These are phyloP conservation scores for Odontomachus brunneus DNA, from an alignment of 1,140 invertebrate genomes.

Conservation along the genomic window DNA sequence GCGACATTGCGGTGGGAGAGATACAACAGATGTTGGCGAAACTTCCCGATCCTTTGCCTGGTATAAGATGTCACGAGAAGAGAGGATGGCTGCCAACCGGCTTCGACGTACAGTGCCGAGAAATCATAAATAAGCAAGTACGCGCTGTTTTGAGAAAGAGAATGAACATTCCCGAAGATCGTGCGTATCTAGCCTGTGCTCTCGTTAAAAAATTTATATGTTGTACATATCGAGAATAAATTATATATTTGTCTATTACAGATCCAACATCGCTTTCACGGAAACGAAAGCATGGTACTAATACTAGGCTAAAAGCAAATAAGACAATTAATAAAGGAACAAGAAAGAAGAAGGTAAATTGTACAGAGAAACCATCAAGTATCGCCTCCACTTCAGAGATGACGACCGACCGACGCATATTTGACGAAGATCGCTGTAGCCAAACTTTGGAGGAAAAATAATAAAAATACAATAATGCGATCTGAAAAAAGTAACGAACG, in stretches of 20 bases:
- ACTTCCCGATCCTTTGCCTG: slow-evolving; percentile 88
- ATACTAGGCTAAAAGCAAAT: slow-evolving; percentile 47
- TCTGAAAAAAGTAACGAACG: neutral
- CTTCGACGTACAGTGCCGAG: slow-evolving; percentile 89
- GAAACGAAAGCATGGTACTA: slow-evolving; percentile 56
- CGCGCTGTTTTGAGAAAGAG: slow-evolving; percentile 86
- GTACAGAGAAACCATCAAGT: slow-evolving; percentile 11
- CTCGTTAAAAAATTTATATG: neutral
- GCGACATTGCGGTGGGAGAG: slow-evolving; percentile 93
- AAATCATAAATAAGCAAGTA: slow-evolving; percentile 89
- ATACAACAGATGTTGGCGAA: slow-evolving; percentile 92
- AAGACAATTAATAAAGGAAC: slow-evolving; percentile 45
- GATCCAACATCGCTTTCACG: slow-evolving; percentile 69
- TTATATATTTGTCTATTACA: slow-evolving; percentile 52
- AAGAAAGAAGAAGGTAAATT: slow-evolving; percentile 16
- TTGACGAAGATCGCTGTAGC: neutral
- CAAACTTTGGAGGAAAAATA: neutral
- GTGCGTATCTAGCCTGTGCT: slow-evolving; percentile 69
- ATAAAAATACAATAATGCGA: neutral
- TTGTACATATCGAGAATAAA: slow-evolving; percentile 1
- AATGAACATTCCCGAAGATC: slow-evolving; percentile 84
- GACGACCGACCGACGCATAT: neutral
- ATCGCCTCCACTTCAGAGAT: slow-evolving; percentile 4
- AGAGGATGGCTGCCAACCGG: slow-evolving; percentile 91
- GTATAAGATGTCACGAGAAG: slow-evolving; percentile 89